phyloP scores from a whole-genome alignment of 1,140 invertebrate species.

The Whitmania pigra region DNA sequence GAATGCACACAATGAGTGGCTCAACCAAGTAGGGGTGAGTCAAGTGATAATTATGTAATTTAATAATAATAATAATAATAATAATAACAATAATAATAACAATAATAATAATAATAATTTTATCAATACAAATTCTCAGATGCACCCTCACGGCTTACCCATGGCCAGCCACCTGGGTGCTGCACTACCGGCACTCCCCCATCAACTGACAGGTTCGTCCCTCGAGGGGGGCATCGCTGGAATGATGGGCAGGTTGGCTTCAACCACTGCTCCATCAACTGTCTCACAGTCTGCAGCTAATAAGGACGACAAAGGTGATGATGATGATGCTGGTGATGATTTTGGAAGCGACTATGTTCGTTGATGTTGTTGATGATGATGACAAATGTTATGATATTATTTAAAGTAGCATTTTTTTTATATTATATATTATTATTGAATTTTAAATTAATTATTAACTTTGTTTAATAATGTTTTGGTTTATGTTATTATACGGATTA shows the following conservation, averaged over 20 bases:
- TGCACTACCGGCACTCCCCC: neutral
- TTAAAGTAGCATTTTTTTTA: no score
- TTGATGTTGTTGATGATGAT: no score
- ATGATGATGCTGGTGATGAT: neutral
- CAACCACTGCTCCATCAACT: neutral
- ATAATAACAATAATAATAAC: no score
- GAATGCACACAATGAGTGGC: slow-evolving; percentile 14
- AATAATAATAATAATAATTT: no score
- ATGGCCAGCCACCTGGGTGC: no score
- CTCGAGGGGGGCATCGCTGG: neutral
- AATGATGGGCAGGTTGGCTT: neutral
- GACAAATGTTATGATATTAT: no score
- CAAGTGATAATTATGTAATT: neutral
- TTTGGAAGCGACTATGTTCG: no score
- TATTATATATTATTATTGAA: no score
- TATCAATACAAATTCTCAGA: neutral
- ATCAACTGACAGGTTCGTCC: neutral
- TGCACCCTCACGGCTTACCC: neutral
- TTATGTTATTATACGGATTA: no score
- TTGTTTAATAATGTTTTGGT: no score
- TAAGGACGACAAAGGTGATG: neutral
- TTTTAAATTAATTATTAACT: no score
- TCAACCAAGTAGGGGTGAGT: slow-evolving; percentile 8
- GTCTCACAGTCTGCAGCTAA: neutral
- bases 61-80: neutral